A percentile compares a stretch with the other conserved stretches of the same genome.
phyloP scores from a whole-genome alignment of 2,797 vertebrate species.

The Lophura swinhoii region DNA sequence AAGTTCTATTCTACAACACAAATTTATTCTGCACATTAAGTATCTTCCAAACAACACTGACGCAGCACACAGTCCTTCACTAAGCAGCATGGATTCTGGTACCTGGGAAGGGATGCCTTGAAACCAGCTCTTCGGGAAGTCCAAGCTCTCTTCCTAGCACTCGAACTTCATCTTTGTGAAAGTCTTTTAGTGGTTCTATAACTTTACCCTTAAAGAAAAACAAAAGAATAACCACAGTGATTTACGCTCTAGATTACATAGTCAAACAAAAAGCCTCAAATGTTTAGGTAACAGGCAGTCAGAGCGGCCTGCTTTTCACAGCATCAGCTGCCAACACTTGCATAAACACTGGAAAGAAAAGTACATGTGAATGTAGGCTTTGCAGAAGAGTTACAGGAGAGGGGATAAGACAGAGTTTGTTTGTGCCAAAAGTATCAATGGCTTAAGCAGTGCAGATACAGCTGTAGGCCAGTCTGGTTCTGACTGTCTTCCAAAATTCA shows the following conservation, averaged over 20 bases:
- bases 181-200: conserved; percentile 98
- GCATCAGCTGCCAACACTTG: background rate
- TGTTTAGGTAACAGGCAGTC: background rate
- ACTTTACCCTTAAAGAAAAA: conserved; percentile 89
- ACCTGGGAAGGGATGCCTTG: conserved; percentile 97
- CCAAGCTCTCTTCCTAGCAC: conserved; percentile 94
- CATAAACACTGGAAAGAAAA: background rate
- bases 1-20: background rate
- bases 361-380: background rate
- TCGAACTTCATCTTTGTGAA: conserved; percentile 98
- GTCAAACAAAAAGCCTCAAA: background rate
- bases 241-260: background rate
- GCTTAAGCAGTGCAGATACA: background rate
- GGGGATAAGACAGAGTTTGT: background rate
- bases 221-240: background rate
- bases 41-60: background rate
- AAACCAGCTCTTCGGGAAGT: conserved; percentile 95
- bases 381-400: background rate
- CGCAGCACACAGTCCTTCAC: background rate
- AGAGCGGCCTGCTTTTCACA: background rate
- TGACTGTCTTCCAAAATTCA: background rate
- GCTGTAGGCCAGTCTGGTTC: background rate
- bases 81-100: conserved; percentile 10
- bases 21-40: background rate
- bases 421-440: background rate